Percentiles rank a stretch among this genome's conserved stretches.
These are phyloP conservation scores for Blomia tropicalis DNA, from an alignment of 2,888 invertebrate genomes.

Conservation along the genomic window DNA sequence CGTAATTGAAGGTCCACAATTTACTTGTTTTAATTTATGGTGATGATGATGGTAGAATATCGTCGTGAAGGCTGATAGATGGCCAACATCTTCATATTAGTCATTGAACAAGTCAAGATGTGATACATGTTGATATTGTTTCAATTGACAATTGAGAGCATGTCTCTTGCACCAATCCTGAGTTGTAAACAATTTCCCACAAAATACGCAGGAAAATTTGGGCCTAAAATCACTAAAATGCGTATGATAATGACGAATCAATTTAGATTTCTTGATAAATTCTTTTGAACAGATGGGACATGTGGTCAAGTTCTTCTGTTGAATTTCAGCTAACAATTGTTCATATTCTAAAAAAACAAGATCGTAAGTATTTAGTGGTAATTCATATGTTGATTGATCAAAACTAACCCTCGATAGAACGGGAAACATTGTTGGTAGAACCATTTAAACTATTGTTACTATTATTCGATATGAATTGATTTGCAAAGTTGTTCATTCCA, in stretches of 20 bases:
- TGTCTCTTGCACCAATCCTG: constrained; percentile 23
- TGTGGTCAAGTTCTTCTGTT: constrained; percentile 19
- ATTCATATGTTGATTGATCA: not conserved
- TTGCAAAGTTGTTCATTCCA: constrained; percentile 5
- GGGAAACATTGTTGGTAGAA: not conserved
- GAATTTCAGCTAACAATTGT: constrained; percentile 17
- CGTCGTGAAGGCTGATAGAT: no score
- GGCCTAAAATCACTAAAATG: constrained; percentile 22
- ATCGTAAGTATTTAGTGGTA: not conserved
- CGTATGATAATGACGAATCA: constrained; percentile 22
- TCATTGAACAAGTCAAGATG: constrained; percentile 4
- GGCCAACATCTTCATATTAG: no score
- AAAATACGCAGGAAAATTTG: constrained; percentile 18
- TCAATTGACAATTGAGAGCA: constrained; percentile 15
- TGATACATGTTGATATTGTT: constrained; percentile 14
- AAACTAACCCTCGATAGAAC: not conserved
- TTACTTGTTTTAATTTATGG: no score
- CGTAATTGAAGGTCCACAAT: no score
- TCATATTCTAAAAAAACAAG: constrained; percentile 13
- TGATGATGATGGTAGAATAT: no score
- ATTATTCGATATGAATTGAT: constrained; percentile 2
- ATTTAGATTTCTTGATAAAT: constrained; percentile 20
- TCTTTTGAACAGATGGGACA: constrained; percentile 22
- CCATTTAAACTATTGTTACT: not conserved
- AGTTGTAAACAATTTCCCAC: constrained; percentile 21